Percentiles rank a stretch among this genome's conserved stretches.
Conservation (phyloP, 2,797 vertebrate genomes). For the Enteromius viviparus region DNA sequence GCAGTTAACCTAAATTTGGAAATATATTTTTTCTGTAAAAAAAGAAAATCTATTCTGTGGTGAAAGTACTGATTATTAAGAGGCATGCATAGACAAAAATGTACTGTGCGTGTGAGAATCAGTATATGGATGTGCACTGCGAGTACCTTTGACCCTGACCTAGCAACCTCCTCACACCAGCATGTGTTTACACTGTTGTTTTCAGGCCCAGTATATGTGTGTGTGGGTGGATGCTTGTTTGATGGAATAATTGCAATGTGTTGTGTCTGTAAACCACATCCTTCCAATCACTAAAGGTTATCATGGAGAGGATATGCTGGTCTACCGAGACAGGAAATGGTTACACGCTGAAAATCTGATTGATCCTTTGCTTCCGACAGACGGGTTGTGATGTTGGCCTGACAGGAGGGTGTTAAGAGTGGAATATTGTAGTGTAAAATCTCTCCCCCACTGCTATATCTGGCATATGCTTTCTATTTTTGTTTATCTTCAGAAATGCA, state of each 20-base stretch:
- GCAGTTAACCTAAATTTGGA: background rate
- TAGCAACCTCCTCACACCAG: background rate
- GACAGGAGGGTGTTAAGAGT: slow-evolving; percentile 47
- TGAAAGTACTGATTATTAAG: background rate
- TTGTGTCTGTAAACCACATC: slow-evolving; percentile 67
- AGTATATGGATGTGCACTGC: background rate
- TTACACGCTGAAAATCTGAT: slow-evolving; percentile 64
- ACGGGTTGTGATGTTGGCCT: slow-evolving; percentile 24
- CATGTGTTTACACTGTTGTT: slow-evolving; percentile 32
- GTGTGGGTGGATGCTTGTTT: slow-evolving; percentile 45
- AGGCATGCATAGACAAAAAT: background rate
- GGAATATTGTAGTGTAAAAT: slow-evolving; percentile 57
- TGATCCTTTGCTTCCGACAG: slow-evolving; percentile 54
- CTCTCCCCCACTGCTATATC: slow-evolving; percentile 31
- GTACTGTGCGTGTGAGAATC: background rate
- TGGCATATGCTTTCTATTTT: slow-evolving; percentile 23
- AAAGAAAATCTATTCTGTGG: background rate
- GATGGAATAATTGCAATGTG: slow-evolving; percentile 56
- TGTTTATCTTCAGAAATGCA: slow-evolving; percentile 50
- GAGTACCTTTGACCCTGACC: slow-evolving; percentile 20
- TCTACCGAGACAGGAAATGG: slow-evolving; percentile 67
- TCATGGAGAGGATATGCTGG: slow-evolving; percentile 64
- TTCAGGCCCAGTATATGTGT: slow-evolving; percentile 23
- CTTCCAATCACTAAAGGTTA: slow-evolving; percentile 63
- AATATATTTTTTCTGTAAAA: background rate